Evolutionary conservation across 2,797 vertebrate genomes (phyloP), one percentile per base, ranked within the genome.

Genomic region (Danio tinwini): DNA sequence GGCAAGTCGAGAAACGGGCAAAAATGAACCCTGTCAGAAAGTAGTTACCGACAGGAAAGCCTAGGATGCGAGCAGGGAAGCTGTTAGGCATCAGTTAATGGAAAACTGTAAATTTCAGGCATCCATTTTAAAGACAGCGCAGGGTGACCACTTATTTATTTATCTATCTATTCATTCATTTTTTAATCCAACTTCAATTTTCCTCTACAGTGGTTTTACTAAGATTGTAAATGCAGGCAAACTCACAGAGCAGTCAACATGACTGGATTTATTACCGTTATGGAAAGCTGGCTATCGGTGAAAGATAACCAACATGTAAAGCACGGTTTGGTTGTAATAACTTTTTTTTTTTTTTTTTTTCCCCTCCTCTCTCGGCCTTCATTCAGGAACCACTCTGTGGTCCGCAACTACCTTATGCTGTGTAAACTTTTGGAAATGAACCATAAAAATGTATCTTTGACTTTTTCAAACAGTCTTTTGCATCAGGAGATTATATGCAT

Each of bases 141-240:
- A 75, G 88, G 89, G 88, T 90, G 89, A 93, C 89, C 87, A 89
- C 89, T 91, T 91, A 92, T 93, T 93, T 93, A 93, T 94, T 90
- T 93, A 92, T 93, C 88, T 91, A 91, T 93, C 88, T 90, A 88
- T 91, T 91, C 88, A 91, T 90, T 91, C 90, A 87, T 91, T 89
- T 90, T 91, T 89, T 86, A 91, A 92, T 91, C 90, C 92, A 91
- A 93, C 90, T 93, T 93, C 92, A 93, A 93, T 93, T 93, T 93
- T 94, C 93, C 91, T 93, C 90, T 90, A 94, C 90, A 91, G 88
- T 93, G 92, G 90, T 93, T 93, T 93, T 91, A 92, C 88, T 88
- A 86, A 93, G 92, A 93, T 93, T 93, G 92, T 93, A 92, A 93
- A 93, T 91, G 91, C 90, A 89, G 85, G 92, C 88, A 89, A 92